Evolutionary conservation across 2,113 vertebrate genomes (phyloP).

Genomic region (Neodon shergylaensis): DNA sequence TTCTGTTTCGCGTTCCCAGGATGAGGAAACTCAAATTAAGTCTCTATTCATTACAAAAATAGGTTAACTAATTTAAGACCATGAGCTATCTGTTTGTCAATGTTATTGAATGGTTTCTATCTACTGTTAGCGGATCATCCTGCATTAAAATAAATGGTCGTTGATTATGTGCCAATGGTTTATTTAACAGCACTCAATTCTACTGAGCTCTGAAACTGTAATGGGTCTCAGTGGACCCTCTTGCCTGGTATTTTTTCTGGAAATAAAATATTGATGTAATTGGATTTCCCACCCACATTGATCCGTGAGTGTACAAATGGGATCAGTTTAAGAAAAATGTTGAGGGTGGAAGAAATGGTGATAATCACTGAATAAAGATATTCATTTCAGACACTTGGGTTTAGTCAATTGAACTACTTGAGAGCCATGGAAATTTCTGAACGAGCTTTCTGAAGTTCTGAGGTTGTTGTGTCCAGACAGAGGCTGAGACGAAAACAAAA

Average conservation of each 20-base stretch:
- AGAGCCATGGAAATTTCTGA: constrained; percentile 66
- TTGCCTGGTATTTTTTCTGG: constrained; percentile 81
- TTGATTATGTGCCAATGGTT: constrained; percentile 83
- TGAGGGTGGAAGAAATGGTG: constrained; percentile 76
- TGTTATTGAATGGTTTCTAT: constrained; percentile 85
- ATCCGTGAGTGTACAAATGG: constrained; percentile 80
- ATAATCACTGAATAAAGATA: constrained; percentile 73
- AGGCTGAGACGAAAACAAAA: constrained; percentile 66
- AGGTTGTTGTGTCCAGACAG: constrained; percentile 64
- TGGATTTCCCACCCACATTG: constrained; percentile 84
- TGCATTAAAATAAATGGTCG: constrained; percentile 84
- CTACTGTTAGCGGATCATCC: constrained; percentile 83
- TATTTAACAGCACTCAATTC: constrained; percentile 85
- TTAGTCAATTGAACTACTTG: constrained; percentile 78
- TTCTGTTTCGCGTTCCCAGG: constrained; percentile 82
- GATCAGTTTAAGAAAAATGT: constrained; percentile 80
- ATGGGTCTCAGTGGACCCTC: constrained; percentile 77
- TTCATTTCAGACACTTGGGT: constrained; percentile 78
- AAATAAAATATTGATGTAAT: constrained; percentile 87
- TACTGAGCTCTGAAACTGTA: constrained; percentile 83
- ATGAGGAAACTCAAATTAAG: constrained; percentile 84
- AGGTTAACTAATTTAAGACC: constrained; percentile 82
- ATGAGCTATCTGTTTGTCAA: constrained; percentile 85
- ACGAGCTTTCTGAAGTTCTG: constrained; percentile 63
- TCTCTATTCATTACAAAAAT: constrained; percentile 86